Percentiles rank a stretch among this genome's conserved stretches.
phyloP scores from a whole-genome alignment of 2,888 invertebrate species.

The Dicycla oo region DNA sequence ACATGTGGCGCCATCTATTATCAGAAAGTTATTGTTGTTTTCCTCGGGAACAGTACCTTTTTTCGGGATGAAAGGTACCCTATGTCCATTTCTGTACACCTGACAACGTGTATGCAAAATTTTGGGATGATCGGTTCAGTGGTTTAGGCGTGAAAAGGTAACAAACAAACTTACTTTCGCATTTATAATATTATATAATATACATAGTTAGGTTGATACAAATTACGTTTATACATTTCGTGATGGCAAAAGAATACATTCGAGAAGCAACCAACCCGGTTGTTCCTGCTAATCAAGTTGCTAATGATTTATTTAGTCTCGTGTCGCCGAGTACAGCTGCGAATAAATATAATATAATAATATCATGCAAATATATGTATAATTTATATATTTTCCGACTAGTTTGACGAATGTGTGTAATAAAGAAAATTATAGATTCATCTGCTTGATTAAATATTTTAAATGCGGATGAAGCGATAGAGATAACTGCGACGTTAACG shows the following conservation, averaged over 20 bases:
- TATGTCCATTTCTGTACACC: no score
- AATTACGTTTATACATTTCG: background rate
- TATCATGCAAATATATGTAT: constrained; percentile 34
- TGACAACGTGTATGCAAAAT: no score
- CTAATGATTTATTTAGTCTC: constrained; percentile 11
- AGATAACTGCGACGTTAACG: constrained; percentile 11
- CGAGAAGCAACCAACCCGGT: constrained; percentile 3
- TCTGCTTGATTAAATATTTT: constrained; percentile 9
- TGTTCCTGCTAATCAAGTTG: constrained; percentile 23
- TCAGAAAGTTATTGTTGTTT: no score
- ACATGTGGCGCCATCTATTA: no score
- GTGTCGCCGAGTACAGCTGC: constrained; percentile 15
- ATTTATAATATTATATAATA: no score
- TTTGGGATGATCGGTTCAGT: no score
- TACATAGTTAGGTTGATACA: no score
- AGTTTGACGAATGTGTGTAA: constrained; percentile 34
- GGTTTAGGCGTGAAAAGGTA: no score
- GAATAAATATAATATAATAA: constrained; percentile 21
- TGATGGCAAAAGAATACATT: background rate
- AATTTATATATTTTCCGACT: constrained; percentile 38
- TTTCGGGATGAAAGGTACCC: no score
- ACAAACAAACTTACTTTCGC: no score
- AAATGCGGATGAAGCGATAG: background rate
- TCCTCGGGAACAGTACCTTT: no score
- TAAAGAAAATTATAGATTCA: constrained; percentile 37